A percentile compares a stretch with the other conserved stretches of the same genome.
phyloP scores from a whole-genome alignment of 1,140 invertebrate genomes.

The Rhagoletis zephyria region DNA sequence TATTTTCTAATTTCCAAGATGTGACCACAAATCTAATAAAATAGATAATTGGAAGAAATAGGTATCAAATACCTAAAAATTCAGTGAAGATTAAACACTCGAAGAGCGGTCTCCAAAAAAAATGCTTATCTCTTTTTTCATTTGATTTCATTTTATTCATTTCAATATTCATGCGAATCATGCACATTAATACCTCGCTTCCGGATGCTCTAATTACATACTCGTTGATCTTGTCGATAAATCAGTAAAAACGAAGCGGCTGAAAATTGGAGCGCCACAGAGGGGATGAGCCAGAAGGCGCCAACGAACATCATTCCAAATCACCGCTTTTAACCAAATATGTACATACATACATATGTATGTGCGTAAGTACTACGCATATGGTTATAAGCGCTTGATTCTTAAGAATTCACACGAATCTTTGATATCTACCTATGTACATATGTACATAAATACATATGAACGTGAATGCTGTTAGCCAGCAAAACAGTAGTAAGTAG shows the following conservation, averaged over 20 bases:
- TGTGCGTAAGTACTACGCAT: background rate
- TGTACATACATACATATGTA: background rate
- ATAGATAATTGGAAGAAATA: no score
- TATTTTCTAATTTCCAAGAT: no score
- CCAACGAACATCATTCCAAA: background rate
- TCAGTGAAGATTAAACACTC: no score
- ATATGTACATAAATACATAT: no score
- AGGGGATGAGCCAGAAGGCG: background rate
- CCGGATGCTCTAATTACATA: slow-evolving; percentile 43
- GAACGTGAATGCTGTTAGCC: background rate
- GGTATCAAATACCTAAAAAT: no score
- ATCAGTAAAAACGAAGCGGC: slow-evolving; percentile 27
- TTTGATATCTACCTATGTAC: no score
- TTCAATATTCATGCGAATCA: slow-evolving; percentile 26
- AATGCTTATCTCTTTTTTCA: background rate
- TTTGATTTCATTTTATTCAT: background rate
- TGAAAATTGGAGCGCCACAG: background rate
- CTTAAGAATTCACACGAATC: no score
- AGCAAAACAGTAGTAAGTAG: background rate
- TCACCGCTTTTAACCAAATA: no score
- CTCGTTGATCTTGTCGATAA: slow-evolving; percentile 10
- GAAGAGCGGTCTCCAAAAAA: no score
- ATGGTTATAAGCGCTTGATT: background rate
- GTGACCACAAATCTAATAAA: no score
- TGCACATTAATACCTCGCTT: slow-evolving; percentile 26